Percentiles rank a stretch among this genome's conserved stretches.
Conservation (phyloP, 1,140 invertebrate species). For the Temnothorax curvispinosus region DNA sequence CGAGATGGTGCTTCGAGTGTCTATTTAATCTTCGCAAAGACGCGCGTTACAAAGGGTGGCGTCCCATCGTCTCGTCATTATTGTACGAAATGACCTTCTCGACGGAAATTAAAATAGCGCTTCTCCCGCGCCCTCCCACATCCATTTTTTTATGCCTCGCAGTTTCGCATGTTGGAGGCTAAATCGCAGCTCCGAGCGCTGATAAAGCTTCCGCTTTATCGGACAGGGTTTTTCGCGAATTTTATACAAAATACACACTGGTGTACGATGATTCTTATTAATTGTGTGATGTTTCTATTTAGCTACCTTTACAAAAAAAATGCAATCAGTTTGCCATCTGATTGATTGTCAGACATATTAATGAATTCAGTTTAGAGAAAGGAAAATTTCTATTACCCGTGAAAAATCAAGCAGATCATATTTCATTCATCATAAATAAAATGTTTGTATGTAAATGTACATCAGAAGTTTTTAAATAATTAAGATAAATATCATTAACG, state of each 20-base stretch:
- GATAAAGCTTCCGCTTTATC: conserved; percentile 11
- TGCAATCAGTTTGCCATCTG: neutral
- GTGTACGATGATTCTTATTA: neutral
- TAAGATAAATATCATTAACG: neutral
- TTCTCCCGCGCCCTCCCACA: neutral
- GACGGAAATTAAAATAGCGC: conserved; percentile 51
- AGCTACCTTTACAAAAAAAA: neutral
- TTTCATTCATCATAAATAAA: neutral
- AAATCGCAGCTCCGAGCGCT: conserved; percentile 5
- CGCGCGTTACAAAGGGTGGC: conserved; percentile 23
- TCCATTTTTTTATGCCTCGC: conserved; percentile 21
- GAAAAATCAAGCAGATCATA: neutral
- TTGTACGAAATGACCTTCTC: conserved; percentile 40
- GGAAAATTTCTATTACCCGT: neutral
- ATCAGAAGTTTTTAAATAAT: neutral
- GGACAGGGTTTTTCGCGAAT: neutral
- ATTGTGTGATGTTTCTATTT: conserved; percentile 21
- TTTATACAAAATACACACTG: neutral
- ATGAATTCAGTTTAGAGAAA: neutral
- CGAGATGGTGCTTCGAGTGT: conserved; percentile 43
- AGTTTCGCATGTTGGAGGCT: neutral
- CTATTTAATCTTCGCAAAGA: conserved; percentile 41
- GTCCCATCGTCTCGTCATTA: neutral
- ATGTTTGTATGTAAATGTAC: neutral
- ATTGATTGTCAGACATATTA: neutral